Evolutionary conservation across 1,140 invertebrate species (phyloP), one percentile per base, ranked within the genome.

Genomic region (Drosophila tropicalis): DNA sequence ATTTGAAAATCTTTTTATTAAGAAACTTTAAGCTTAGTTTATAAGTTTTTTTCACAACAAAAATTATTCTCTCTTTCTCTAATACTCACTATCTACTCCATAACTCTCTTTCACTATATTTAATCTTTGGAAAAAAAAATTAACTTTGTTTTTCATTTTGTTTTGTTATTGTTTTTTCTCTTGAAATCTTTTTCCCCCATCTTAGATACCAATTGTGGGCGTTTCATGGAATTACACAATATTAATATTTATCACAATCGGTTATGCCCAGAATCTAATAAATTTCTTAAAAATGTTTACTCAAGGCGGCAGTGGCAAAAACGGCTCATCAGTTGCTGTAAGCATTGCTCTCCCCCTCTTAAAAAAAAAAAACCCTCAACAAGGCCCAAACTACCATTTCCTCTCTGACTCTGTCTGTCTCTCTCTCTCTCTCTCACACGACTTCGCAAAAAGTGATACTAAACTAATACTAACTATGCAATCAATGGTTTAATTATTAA

Each of bases 281-380:
- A 93, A 93, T 92, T 96, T 96, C 93, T 94, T 93, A 91, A 94
- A 94, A 92, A 94, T 94, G 72, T 95, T 94, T 93, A 92, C 79
- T 80, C 95, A 95, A 90, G 98, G 98, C 91, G 98, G 98, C 92
- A 95, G 97, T 85, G 98, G 98, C 86, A 99, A 98, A 95, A 99
- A 99, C 94, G 98, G 98, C 93, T 97, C 96, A 82, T 96, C 96
- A 86, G 96, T 97, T 92, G 96, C 96, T 93, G 96, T 96, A 96
- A 96, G 96, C 83, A 92, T 91, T 76, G 79, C 72, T 58, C 32
- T 17, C 7, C 56, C 56, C n/a, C 56, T 36, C 29, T 7, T 75
- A 39, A 12, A 39, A 10, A 12, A 0, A 39, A 3, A 13, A 39
- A 34, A 22, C 32, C 57, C 44, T 19, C 51, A 9, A 54, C 36